Evolutionary conservation across 2,797 vertebrate genomes (phyloP), one percentile per base, ranked within the genome.

Genomic region (Smutsia temminckii): DNA sequence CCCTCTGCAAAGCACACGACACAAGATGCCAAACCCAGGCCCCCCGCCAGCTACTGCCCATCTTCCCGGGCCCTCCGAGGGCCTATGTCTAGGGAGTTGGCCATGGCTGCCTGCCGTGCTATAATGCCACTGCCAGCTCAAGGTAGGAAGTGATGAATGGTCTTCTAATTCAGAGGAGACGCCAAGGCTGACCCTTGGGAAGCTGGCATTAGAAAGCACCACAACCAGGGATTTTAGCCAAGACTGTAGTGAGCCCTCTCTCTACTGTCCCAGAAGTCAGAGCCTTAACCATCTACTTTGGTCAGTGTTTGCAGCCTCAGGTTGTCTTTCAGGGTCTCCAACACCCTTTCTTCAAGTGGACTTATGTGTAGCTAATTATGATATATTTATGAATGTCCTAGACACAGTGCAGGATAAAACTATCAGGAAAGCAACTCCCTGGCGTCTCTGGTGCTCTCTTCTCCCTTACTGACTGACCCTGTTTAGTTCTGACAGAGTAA

Each of bases 61-160:
- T 34, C 29, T 14, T 37, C 61, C 27, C 0, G 7, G 2, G 13
- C 23, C 27, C 46, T 8, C 66, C 0, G 6, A 8, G 16, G 12
- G 10, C 34, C 78, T 42, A 18, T 32, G 53, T 59, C 29, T 29
- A 18, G 46, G 59, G 72, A 69, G 32, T 46, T 46, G 42, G 63
- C 51, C 11, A 4, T 46, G 63, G 63, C 20, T 79, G 32, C 59
- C 53, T 63, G 59, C 77, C 8, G 0, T 17, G 17, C 4, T 29
- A 13, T 7, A 34, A 34, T n/a, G 49, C 68, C 11, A 8, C 11
- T 0, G 1, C 12, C 4, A 63, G 18, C 16, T 2, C 0, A 0
- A 64, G 49, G 29, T n/a, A 6, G 63, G 37, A 64, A 40, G 46
- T 46, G 46, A 46, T 46, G 46, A 46, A 46, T 46, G 46, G 46